A percentile compares a stretch with the other conserved stretches of the same genome.
phyloP scores from a whole-genome alignment of 37 sponge, comb jelly and placozoan genomes.

The Sycon ciliatum region DNA sequence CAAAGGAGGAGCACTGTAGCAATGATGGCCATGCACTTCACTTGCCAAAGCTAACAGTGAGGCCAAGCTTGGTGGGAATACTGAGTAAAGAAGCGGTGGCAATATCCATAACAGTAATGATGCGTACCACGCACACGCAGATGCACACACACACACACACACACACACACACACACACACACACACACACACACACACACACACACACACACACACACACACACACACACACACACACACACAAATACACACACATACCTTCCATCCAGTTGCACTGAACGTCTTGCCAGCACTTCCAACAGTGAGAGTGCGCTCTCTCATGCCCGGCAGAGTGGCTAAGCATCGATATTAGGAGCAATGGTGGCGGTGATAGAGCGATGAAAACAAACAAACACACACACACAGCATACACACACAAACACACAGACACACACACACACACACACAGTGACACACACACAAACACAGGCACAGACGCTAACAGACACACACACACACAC shows the following conservation, averaged over 20 bases:
- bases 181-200: neutral
- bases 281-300: conserved; percentile 96
- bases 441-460: neutral
- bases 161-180: conserved; percentile 5
- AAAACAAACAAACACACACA: neutral
- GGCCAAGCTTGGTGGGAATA: no score
- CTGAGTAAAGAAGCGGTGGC: neutral
- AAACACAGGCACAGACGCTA: neutral
- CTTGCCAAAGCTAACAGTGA: no score
- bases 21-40: no score
- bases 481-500: neutral
- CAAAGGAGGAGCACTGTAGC: no score
- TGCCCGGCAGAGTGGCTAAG: conserved; percentile 80
- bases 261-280: conserved; percentile 95
- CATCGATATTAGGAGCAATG: neutral
- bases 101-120: neutral
- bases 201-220: no score
- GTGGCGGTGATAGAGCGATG: neutral
- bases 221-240: neutral
- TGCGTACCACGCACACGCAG: neutral
- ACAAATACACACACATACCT: conserved; percentile 38
- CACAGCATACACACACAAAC: neutral
- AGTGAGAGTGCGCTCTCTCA: conserved; percentile 95
- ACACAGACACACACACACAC: neutral
- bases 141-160: conserved; percentile 9